Conservation (phyloP, 1,140 invertebrate species). For the Ceratoteleas bidentatus region DNA sequence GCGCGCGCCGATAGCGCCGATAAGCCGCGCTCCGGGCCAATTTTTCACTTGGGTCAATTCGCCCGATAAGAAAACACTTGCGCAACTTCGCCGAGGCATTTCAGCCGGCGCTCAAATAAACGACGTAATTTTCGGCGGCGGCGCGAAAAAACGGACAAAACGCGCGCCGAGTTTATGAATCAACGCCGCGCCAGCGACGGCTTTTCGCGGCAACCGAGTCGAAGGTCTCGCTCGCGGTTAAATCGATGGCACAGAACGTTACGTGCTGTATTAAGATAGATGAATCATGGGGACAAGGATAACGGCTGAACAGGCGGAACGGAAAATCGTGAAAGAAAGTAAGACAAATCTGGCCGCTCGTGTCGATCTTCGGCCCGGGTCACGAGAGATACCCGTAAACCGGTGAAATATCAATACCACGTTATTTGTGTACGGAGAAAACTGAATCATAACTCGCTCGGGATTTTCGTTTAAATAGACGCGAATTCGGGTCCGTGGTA, state of each 20-base stretch:
- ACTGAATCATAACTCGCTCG: too few relatives aligned
- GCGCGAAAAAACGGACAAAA: constrained; percentile 3
- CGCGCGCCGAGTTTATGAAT: constrained; percentile 32
- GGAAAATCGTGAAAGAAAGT: constrained; percentile 25
- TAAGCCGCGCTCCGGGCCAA: constrained; percentile 5
- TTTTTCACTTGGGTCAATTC: constrained; percentile 34
- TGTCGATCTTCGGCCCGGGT: constrained; percentile 20
- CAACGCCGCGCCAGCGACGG: constrained; percentile 29
- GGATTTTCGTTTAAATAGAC: too few relatives aligned
- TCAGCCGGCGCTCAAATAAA: constrained; percentile 12
- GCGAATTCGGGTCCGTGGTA: too few relatives aligned
- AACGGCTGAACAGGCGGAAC: constrained; percentile 14
- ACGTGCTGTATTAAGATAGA: constrained; percentile 28
- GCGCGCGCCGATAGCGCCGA: constrained; percentile 8
- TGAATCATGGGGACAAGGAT: constrained; percentile 34
- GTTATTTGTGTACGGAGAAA: not conserved
- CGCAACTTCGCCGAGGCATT: constrained; percentile 3
- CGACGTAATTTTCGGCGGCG: constrained; percentile 26
- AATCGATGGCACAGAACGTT: constrained; percentile 31
- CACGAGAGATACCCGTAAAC: constrained; percentile 17
- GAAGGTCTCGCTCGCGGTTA: not conserved
- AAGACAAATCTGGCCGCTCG: constrained; percentile 45
- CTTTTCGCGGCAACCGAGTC: constrained; percentile 16
- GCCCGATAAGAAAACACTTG: constrained; percentile 37
- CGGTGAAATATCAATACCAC: constrained; percentile 9